These are phyloP conservation scores for Melospiza georgiana DNA, from an alignment of 2,113 vertebrate species.

Conservation along the genomic window DNA sequence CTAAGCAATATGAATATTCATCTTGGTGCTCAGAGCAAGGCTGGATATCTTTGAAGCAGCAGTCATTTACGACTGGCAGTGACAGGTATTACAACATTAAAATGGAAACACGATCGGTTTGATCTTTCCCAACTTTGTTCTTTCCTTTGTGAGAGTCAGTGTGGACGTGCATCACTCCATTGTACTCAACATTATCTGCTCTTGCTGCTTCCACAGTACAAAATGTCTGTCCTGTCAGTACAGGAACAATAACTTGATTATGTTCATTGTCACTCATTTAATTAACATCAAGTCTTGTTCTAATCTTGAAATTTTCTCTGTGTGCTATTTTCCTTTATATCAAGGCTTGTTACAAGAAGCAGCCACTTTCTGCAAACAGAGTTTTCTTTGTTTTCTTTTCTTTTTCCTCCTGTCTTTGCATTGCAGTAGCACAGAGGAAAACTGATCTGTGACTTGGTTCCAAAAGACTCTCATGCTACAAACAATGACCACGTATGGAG, in stretches of 20 bases:
- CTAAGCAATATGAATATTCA: slow-evolving; percentile 55
- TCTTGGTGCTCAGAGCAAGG: not conserved
- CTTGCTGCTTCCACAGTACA: not conserved
- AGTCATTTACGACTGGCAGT: slow-evolving; percentile 16
- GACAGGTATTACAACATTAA: slow-evolving; percentile 50
- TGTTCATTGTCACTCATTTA: not conserved
- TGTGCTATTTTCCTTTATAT: not conserved
- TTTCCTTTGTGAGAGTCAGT: slow-evolving; percentile 5
- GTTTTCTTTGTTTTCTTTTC: not conserved
- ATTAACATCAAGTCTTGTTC: not conserved
- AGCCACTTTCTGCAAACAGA: not conserved
- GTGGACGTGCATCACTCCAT: not conserved
- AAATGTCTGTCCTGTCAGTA: not conserved
- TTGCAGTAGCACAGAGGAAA: not conserved
- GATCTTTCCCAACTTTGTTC: slow-evolving; percentile 58
- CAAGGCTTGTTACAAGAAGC: not conserved
- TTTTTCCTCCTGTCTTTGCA: not conserved
- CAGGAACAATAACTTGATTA: not conserved
- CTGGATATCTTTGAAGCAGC: slow-evolving; percentile 44
- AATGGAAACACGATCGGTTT: slow-evolving; percentile 39
- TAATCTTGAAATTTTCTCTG: not conserved
- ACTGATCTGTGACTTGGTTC: not conserved
- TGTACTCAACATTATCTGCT: not conserved
- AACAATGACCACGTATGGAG: not conserved
- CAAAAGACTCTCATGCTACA: not conserved